Percentiles rank a stretch among this genome's conserved stretches.
These are phyloP conservation scores for Geodia barretti DNA, from an alignment of 37 sponge, comb jelly and placozoan species.

Conservation along the genomic window DNA sequence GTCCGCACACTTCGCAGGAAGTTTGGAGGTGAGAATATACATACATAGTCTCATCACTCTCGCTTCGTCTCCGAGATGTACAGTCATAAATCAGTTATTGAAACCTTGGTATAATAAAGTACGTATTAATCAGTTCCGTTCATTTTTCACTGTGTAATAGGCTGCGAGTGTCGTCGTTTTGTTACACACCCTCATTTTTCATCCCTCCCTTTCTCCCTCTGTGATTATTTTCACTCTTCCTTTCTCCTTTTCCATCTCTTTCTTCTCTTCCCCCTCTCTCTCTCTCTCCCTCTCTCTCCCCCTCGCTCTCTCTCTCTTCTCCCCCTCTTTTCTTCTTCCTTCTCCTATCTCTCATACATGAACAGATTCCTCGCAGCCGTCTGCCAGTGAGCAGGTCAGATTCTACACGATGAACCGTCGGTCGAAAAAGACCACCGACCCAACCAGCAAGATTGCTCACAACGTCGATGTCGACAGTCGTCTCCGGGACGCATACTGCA, in stretches of 20 bases:
- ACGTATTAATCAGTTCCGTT: no score
- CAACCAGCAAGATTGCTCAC: not conserved
- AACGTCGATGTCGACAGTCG: conserved; percentile 43
- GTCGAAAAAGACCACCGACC: not conserved
- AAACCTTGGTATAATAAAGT: not conserved
- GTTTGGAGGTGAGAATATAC: conserved; percentile 9
- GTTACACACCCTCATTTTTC: no score
- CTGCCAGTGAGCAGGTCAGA: conserved; percentile 5
- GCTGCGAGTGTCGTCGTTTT: no score
- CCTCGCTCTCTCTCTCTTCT: not conserved
- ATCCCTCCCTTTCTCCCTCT: no score
- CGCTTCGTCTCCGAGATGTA: not conserved
- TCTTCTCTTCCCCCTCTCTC: not conserved
- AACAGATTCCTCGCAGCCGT: not conserved
- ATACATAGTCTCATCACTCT: no score
- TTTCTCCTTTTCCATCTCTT: not conserved
- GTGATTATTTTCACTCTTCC: not conserved
- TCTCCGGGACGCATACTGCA: not conserved
- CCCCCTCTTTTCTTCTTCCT: not conserved
- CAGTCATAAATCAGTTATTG: not conserved
- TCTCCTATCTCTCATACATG: not conserved
- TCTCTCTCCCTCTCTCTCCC: not conserved
- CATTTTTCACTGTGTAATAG: no score
- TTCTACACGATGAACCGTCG: conserved; percentile 53
- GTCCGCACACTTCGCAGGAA: conserved; percentile 36